phyloP scores from a whole-genome alignment of 2,113 vertebrate genomes.

The Zosterops lateralis region DNA sequence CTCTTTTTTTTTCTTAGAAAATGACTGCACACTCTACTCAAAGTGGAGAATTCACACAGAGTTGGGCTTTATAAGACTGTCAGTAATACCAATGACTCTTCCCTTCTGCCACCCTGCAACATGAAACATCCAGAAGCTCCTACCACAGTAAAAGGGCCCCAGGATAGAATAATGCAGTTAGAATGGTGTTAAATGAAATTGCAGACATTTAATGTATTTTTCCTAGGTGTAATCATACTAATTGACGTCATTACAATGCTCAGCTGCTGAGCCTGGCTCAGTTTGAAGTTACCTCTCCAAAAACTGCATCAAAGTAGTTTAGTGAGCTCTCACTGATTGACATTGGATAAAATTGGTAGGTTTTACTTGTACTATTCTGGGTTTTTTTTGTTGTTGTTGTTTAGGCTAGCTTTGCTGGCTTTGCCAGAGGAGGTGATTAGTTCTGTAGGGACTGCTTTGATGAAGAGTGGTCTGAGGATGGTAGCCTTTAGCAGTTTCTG shows the following conservation, averaged over 20 bases:
- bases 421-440: not conserved
- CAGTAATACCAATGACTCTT: not conserved
- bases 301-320: not conserved
- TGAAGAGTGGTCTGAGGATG: not conserved
- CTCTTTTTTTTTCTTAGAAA: not conserved
- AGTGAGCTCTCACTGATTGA: not conserved
- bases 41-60: not conserved
- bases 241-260: not conserved
- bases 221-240: not conserved
- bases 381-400: not conserved
- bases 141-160: not conserved
- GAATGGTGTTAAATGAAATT: not conserved
- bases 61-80: not conserved
- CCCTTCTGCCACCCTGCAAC: not conserved
- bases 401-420: not conserved
- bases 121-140: not conserved
- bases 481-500: not conserved
- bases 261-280: not conserved
- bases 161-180: not conserved
- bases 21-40: not conserved
- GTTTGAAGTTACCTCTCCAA: not conserved
- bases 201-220: not conserved
- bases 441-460: not conserved
- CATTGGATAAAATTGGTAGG: not conserved
- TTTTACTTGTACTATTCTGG: not conserved